These are phyloP conservation scores for Alaudala cheleensis DNA, from an alignment of 2,113 vertebrate genomes.

Conservation along the genomic window DNA sequence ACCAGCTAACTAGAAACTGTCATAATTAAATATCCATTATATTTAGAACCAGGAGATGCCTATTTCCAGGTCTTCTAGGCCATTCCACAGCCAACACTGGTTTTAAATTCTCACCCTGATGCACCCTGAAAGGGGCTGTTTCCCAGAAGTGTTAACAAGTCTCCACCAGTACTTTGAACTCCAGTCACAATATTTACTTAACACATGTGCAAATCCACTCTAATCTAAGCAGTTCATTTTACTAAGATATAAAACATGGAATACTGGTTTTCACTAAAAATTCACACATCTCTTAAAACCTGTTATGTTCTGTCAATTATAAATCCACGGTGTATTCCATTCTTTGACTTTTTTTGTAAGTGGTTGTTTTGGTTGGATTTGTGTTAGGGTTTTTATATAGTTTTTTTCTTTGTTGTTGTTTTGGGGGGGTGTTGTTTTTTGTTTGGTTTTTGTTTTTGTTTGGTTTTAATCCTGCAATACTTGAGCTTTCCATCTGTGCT, in stretches of 20 bases:
- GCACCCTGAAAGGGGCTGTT: neutral
- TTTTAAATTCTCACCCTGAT: neutral
- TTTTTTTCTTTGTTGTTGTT: neutral
- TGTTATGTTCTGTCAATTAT: neutral
- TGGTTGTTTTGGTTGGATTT: neutral
- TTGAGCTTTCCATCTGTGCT: neutral
- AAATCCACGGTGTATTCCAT: neutral
- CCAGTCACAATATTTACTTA: neutral
- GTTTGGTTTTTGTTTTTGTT: neutral
- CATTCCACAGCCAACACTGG: neutral
- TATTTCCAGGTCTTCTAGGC: neutral
- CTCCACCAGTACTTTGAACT: neutral
- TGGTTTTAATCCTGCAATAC: neutral
- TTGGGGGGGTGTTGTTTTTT: neutral
- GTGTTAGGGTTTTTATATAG: fast-evolving
- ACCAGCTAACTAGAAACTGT: neutral
- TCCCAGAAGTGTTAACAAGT: neutral
- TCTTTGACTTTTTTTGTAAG: neutral
- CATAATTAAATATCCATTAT: neutral
- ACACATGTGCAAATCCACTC: neutral
- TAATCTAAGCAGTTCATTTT: neutral
- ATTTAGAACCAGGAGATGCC: neutral
- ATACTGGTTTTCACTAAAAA: neutral
- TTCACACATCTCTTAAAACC: neutral
- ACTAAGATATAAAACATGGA: neutral